Evolutionary conservation across 2,888 invertebrate genomes (phyloP), one percentile per base, ranked within the genome.

Genomic region (Lepidocyrtinus sp.): DNA sequence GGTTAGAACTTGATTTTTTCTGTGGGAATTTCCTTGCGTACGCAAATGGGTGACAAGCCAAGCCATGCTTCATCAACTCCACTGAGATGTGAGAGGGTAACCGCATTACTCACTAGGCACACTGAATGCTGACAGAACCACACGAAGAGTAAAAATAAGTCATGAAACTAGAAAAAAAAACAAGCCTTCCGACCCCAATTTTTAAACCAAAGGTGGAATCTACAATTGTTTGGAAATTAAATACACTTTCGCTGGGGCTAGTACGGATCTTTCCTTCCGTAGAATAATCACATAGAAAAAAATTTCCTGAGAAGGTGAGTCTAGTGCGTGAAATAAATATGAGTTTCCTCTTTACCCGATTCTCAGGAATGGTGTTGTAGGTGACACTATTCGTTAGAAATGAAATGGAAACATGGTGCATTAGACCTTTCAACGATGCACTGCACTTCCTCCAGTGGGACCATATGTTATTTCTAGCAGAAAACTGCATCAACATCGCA

Each of bases 401-500:
- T n/a, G n/a, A 17, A 50, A 17, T 17, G 15, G 15, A 12, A 50
- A 17, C 50, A 50, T 15, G 50, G 17, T 50, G 50, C 50, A 17
- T 50, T 15, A 15, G n/a, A n/a, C 5, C 5, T n/a, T 59, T 59
- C 21, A 21, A 59, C 59, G 59, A 59, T 59, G 59, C 50, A 50
- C 2, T 50, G 50, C 59, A 59, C 22, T 59, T 59, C 59, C 59
- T 59, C 59, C 22, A 7, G 19, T 59, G 59, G 59, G 59, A 59
- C 59, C 12, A 21, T 9, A 59, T 59, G 19, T 36, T 12, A 36
- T 36, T 36, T 36, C 12, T 36, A n/a, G n/a, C n/a, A n/a, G n/a
- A n/a, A n/a, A n/a, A n/a, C n/a, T n/a, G n/a, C n/a, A n/a, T n/a
- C n/a, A n/a, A n/a, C n/a, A n/a, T n/a, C n/a, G n/a, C n/a, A n/a